phyloP scores from a whole-genome alignment of 2,113 vertebrate genomes.

The Euleptes europaea region DNA sequence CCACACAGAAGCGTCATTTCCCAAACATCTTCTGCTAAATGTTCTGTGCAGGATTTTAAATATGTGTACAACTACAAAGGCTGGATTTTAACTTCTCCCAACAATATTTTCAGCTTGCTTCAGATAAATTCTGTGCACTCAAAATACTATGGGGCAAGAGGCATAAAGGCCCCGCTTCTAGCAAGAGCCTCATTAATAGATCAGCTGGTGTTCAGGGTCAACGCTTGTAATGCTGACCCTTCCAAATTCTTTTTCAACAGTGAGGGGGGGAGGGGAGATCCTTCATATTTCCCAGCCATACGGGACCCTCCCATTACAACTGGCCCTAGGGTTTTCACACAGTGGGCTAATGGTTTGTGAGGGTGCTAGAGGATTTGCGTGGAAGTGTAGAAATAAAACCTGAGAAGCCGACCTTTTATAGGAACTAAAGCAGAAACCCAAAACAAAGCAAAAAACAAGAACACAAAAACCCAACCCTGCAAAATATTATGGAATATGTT shows the following conservation, averaged over 20 bases:
- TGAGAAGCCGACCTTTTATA: constrained; percentile 16
- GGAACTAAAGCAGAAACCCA: neutral
- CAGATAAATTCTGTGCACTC: no score
- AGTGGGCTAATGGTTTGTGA: neutral
- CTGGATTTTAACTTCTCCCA: neutral
- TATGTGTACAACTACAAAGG: neutral
- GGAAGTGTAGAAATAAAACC: constrained; percentile 21
- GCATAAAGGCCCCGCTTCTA: neutral
- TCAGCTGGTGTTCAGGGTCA: neutral
- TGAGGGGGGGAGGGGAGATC: neutral
- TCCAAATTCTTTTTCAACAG: neutral
- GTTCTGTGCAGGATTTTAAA: neutral
- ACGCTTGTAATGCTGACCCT: no score
- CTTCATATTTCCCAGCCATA: neutral
- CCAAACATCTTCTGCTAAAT: neutral
- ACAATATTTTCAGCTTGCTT: neutral
- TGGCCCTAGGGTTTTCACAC: no score
- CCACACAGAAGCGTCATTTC: neutral
- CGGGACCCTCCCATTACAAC: neutral
- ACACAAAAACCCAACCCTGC: neutral
- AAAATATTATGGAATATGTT: neutral
- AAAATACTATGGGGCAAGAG: no score
- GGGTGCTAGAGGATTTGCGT: neutral
- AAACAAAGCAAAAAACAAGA: no score
- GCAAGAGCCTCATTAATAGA: constrained; percentile 11